A percentile compares a stretch with the other conserved stretches of the same genome.
These are phyloP conservation scores for Pyrochroa serraticornis DNA, from an alignment of 2,888 invertebrate species.

Conservation along the genomic window DNA sequence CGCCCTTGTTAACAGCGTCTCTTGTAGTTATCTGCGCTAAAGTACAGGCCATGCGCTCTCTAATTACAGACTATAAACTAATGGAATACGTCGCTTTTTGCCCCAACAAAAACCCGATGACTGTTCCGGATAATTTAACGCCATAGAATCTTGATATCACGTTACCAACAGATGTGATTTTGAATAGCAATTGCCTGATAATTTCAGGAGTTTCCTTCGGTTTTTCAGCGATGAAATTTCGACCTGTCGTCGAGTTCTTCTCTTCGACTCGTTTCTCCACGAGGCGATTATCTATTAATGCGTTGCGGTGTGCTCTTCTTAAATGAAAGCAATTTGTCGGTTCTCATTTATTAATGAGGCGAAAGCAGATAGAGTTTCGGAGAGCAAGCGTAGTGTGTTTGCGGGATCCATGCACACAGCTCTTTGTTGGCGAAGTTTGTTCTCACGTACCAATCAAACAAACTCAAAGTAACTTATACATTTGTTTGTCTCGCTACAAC, in stretches of 20 bases:
- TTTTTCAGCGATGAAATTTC: background rate
- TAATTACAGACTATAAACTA: constrained; percentile 36
- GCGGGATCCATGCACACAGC: constrained; percentile 28
- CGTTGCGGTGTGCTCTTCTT: constrained; percentile 30
- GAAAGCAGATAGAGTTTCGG: constrained; percentile 28
- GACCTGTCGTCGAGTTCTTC: background rate
- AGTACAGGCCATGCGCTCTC: constrained; percentile 29
- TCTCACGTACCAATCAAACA: constrained; percentile 28
- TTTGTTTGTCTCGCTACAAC: constrained; percentile 22
- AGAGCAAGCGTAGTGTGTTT: constrained; percentile 25
- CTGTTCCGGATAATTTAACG: constrained; percentile 27
- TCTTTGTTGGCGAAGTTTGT: constrained; percentile 28
- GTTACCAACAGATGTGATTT: constrained; percentile 32
- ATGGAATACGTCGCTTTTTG: constrained; percentile 37
- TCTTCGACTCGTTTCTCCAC: too few relatives aligned
- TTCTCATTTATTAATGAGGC: constrained; percentile 34
- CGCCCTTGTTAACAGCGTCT: constrained; percentile 29
- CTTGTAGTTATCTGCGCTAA: constrained; percentile 30
- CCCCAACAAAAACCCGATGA: constrained; percentile 37
- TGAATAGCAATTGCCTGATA: constrained; percentile 18
- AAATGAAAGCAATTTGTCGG: constrained; percentile 34
- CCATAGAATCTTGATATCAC: constrained; percentile 25
- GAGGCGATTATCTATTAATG: constrained; percentile 31
- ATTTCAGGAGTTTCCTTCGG: background rate
- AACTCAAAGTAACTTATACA: constrained; percentile 26